A percentile compares a stretch with the other conserved stretches of the same genome.
phyloP scores from a whole-genome alignment of 2,797 vertebrate genomes.

The Sparus aurata region DNA sequence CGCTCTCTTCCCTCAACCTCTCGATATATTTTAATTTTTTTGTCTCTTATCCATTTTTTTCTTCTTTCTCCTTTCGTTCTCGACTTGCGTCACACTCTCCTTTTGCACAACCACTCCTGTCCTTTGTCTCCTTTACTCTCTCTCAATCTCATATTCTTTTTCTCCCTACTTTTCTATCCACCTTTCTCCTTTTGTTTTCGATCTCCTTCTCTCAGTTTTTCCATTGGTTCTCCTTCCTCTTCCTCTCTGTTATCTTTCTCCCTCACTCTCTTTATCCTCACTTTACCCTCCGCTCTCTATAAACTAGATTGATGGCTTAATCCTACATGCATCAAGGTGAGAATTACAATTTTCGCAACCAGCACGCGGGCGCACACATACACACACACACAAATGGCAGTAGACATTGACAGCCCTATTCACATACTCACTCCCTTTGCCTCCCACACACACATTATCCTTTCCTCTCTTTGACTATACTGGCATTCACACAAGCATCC shows the following conservation, averaged over 20 bases:
- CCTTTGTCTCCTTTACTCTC: not conserved
- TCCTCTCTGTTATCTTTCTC: constrained; percentile 61
- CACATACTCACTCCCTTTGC: constrained; percentile 20
- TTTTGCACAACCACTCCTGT: not conserved
- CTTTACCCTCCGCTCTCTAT: constrained; percentile 67
- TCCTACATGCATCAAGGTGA: constrained; percentile 76
- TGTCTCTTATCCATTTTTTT: constrained; percentile 4
- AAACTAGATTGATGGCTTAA: constrained; percentile 80
- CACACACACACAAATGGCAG: constrained; percentile 34
- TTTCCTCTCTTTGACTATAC: constrained; percentile 8
- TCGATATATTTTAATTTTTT: not conserved
- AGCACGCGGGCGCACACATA: constrained; percentile 18
- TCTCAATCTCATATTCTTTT: not conserved
- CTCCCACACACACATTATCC: constrained; percentile 22
- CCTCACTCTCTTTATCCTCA: constrained; percentile 66
- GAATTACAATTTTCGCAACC: constrained; percentile 72
- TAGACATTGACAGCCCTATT: constrained; percentile 39
- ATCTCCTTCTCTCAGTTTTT: constrained; percentile 20
- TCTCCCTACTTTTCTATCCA: constrained; percentile 9
- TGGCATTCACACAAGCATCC: constrained; percentile 30
- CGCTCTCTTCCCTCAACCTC: not conserved
- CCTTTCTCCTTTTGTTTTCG: not conserved
- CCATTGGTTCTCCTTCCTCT: not conserved
- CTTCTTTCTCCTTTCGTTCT: constrained; percentile 13
- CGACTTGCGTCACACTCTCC: constrained; percentile 34